phyloP scores from a whole-genome alignment of 2,888 invertebrate genomes.

The Nomada fabriciana region DNA sequence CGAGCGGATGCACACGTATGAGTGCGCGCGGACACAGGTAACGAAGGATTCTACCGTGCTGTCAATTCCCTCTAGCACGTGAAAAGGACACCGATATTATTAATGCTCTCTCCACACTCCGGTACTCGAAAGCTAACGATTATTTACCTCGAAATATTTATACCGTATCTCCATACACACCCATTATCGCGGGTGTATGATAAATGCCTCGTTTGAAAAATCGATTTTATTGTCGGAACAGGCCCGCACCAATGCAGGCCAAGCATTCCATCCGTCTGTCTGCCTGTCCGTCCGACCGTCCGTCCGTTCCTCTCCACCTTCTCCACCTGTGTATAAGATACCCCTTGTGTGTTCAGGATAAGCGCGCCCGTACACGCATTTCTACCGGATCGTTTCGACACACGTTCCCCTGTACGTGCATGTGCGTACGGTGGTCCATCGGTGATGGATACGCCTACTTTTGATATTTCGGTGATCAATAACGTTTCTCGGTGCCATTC shows the following conservation, averaged over 20 bases:
- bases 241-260: constrained; percentile 43
- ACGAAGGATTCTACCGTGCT: constrained; percentile 59
- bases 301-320: constrained; percentile 32
- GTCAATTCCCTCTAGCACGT: constrained; percentile 47
- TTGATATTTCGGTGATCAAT: constrained; percentile 82
- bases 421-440: constrained; percentile 69
- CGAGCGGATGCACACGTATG: not conserved
- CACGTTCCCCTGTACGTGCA: constrained; percentile 22
- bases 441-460: constrained; percentile 81
- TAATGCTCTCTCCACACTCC: constrained; percentile 67
- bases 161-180: constrained; percentile 68
- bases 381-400: constrained; percentile 54
- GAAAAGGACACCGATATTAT: constrained; percentile 66
- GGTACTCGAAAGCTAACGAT: constrained; percentile 66
- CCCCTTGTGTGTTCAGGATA: constrained; percentile 22
- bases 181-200: constrained; percentile 71
- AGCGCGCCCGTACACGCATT: constrained; percentile 22
- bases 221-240: constrained; percentile 74
- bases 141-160: constrained; percentile 74
- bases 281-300: constrained; percentile 31
- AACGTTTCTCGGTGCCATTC: constrained; percentile 75
- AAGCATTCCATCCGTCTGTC: constrained; percentile 66
- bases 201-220: constrained; percentile 73
- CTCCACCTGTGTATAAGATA: constrained; percentile 19
- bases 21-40: constrained; percentile 44